Evolutionary conservation across 1,140 invertebrate genomes (phyloP), one percentile per base, ranked within the genome.

Genomic region (Atta cephalotes): DNA sequence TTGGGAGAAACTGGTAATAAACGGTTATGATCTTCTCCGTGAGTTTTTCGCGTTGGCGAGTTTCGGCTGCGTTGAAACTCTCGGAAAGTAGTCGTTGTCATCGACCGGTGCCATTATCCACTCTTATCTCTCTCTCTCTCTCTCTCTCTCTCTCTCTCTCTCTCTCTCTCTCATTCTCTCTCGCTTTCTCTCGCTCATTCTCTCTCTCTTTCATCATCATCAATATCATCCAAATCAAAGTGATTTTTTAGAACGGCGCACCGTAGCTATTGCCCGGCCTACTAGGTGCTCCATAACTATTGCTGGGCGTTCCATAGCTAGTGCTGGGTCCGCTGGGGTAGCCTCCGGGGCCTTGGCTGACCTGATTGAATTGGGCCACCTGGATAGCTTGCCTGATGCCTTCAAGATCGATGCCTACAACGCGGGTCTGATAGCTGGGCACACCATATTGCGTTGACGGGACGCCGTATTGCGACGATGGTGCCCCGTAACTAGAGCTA

Each of bases 371-470:
- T 91, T 97, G 97, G 25, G 97, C 97, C 66, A 97, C 97, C 91
- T 97, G 97, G 94, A 97, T 97, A 87, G 97, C 97, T 88, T 97
- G 97, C 92, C 97, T 97, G 93, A 97, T 96, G 66, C 97, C 97
- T 89, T 97, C 97, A 72, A 97, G 96, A 94, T 97, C 96, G 94
- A 97, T 96, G 77, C 97, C 97, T 74, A 97, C 97, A 45, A 97
- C 97, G 78, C 97, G 96, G 60, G 94, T 94, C 51, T 94, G 92
- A 93, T 96, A 96, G 70, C 93, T 92, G 14, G 96, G 96, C 1
- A 95, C 96, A 74, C 96, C 96, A 92, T 97, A 97, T 72, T 95
- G 96, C 0, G 95, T 94, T 4, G 96, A 96, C 60, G 96, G 96
- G 51, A 94, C 95, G 39, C 96, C 96, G 88, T 96, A 96, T 78